These are phyloP conservation scores for Ametastegia equiseti DNA, from an alignment of 2,888 invertebrate genomes.

Conservation along the genomic window DNA sequence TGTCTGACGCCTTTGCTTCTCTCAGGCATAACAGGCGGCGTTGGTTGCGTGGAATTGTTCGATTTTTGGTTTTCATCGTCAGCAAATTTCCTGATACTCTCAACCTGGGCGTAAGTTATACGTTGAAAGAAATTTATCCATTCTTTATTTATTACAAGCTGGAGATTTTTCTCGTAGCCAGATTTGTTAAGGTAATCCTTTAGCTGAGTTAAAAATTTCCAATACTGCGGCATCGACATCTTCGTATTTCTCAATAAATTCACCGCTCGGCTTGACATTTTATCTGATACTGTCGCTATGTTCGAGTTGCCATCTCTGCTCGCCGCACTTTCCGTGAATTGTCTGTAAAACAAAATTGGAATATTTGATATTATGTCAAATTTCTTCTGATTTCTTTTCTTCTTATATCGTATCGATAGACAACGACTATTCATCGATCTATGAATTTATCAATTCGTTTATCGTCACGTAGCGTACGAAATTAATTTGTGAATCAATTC, in stretches of 20 bases:
- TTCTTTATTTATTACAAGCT: constrained; percentile 76
- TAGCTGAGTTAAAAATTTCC: constrained; percentile 76
- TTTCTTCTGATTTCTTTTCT: too few relatives aligned
- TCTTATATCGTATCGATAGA: too few relatives aligned
- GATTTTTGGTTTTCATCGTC: constrained; percentile 53
- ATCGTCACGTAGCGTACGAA: too few relatives aligned
- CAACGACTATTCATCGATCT: too few relatives aligned
- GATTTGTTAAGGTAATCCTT: constrained; percentile 76
- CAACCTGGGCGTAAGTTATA: constrained; percentile 70
- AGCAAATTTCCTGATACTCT: constrained; percentile 63
- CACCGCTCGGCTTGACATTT: constrained; percentile 56
- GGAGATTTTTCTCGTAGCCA: constrained; percentile 74
- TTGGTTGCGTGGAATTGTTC: constrained; percentile 13
- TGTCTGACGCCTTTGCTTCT: constrained; percentile 34
- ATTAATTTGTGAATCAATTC: too few relatives aligned
- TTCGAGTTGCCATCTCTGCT: constrained; percentile 58
- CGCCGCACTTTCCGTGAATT: constrained; percentile 60
- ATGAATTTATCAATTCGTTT: too few relatives aligned
- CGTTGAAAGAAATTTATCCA: constrained; percentile 77
- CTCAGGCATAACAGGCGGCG: constrained; percentile 41
- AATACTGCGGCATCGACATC: constrained; percentile 75
- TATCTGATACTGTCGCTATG: constrained; percentile 55
- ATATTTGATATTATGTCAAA: too few relatives aligned
- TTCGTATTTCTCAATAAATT: constrained; percentile 62
- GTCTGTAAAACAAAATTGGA: too few relatives aligned